A percentile compares a stretch with the other conserved stretches of the same genome.
phyloP scores from a whole-genome alignment of 2,113 vertebrate species.

The Alouatta palliata region DNA sequence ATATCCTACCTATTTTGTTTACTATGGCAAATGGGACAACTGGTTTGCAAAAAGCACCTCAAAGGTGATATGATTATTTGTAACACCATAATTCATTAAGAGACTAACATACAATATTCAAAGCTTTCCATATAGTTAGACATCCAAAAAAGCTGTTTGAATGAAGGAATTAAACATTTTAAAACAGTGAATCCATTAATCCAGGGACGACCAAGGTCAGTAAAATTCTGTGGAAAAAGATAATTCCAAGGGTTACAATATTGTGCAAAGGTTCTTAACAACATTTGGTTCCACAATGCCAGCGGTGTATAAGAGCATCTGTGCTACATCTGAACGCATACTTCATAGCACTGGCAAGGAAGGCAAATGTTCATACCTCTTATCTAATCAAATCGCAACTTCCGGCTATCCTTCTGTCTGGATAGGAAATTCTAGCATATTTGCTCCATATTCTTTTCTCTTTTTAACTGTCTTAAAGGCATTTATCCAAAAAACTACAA shows the following conservation, averaged over 20 bases:
- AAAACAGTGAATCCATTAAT: neutral
- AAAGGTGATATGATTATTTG: neutral
- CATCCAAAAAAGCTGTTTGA: neutral
- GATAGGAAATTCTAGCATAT: neutral
- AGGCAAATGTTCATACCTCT: neutral
- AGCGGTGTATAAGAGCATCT: neutral
- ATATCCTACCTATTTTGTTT: neutral
- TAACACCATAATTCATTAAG: slow-evolving; percentile 12
- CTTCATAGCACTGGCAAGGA: neutral
- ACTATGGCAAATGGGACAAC: slow-evolving; percentile 13
- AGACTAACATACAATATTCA: neutral
- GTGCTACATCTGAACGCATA: neutral
- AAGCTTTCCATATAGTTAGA: neutral
- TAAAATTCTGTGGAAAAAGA: neutral
- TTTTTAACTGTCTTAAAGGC: neutral
- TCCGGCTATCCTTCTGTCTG: neutral
- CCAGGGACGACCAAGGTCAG: neutral
- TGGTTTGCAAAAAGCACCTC: neutral
- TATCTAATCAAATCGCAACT: neutral
- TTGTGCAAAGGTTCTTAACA: neutral
- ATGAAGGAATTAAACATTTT: neutral
- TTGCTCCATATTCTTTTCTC: neutral
- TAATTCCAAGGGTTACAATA: neutral
- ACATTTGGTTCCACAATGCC: neutral
- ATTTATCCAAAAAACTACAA: neutral